Evolutionary conservation across 1,140 invertebrate genomes (phyloP), one percentile per base, ranked within the genome.

Genomic region (Samia ricini): DNA sequence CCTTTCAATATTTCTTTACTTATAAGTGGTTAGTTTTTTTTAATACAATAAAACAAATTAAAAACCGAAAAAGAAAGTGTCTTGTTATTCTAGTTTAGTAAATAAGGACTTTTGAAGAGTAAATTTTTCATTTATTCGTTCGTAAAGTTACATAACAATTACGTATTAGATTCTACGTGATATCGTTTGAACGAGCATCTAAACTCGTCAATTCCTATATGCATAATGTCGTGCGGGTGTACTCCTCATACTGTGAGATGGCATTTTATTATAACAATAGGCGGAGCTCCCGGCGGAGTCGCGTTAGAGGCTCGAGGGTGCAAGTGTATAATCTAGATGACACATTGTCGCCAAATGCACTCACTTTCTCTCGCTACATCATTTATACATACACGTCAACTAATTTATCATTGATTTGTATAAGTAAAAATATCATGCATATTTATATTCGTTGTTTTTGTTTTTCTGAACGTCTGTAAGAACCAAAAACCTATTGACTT

Each of bases 251-350:
- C 66, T 75, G 64, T 74, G 80, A 83, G 81, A 85, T 86, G 85
- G 76, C 78, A 81, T 89, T 89, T 88, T 89, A 87, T 85, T 87
- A 88, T 87, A 89, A 88, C 83, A 88, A 89, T 82, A 81, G 82
- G 29, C 33, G 24, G 48, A 18, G 42, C 51, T 63, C 68, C 75
- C 67, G 33, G 22, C 63, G 73, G 79, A 73, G 72, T 63, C 55
- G 63, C 51, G 59, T 1, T 15, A 42, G 33, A 61, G 52, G 54
- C 63, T 21, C 56, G 66, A 72, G 62, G 71, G 74, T 49, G 81
- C 79, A 79, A 84, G 81, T 83, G 83, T 85, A 79, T 85, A 80
- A 87, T 84, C 76, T 81, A 78, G 71, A 83, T 81, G 83, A 84
- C 83, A 83, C 83, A 83, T 81, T 85, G 79, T 84, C 74, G 64